Conservation (phyloP, 2,888 invertebrate genomes). For the Villa cingulata region DNA sequence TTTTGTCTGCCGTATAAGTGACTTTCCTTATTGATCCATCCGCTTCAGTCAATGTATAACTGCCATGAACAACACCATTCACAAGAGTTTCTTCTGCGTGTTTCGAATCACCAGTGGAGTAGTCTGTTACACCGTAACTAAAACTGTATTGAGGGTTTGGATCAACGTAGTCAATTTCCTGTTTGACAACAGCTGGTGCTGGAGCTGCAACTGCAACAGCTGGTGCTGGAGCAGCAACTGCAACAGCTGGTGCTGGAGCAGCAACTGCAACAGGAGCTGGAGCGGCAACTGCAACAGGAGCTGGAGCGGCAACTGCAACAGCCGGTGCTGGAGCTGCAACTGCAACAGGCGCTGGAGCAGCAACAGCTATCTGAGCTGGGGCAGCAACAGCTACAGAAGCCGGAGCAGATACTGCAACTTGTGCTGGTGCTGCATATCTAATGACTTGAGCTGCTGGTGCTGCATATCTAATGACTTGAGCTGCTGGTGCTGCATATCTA, state of each 20-base stretch:
- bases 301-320: slow-evolving; percentile 9
- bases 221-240: slow-evolving; percentile 17
- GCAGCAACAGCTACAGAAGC: slow-evolving; percentile 12
- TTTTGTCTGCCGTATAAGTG: slow-evolving; percentile 51
- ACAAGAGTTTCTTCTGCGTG: slow-evolving; percentile 41
- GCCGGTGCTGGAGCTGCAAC: too few species aligned
- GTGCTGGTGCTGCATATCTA: slow-evolving; percentile 8
- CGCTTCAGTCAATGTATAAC: slow-evolving; percentile 48
- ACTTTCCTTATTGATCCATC: slow-evolving; percentile 49
- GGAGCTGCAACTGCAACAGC: slow-evolving; percentile 17
- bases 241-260: slow-evolving; percentile 18
- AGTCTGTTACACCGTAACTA: slow-evolving; percentile 54
- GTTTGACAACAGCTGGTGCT: slow-evolving; percentile 16
- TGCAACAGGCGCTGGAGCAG: slow-evolving; percentile 13
- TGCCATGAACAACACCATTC: slow-evolving; percentile 51
- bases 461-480: slow-evolving; percentile 9
- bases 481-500: slow-evolving; percentile 6
- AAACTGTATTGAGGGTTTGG: slow-evolving; percentile 49
- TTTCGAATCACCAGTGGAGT: slow-evolving; percentile 46
- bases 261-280: slow-evolving; percentile 15
- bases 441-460: slow-evolving; percentile 10
- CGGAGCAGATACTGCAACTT: slow-evolving; percentile 10
- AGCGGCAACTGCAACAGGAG: slow-evolving; percentile 17
- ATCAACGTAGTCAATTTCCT: slow-evolving; percentile 24
- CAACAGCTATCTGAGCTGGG: slow-evolving; percentile 12